phyloP scores from a whole-genome alignment of 2,888 invertebrate genomes.

The Platycheirus albimanus region DNA sequence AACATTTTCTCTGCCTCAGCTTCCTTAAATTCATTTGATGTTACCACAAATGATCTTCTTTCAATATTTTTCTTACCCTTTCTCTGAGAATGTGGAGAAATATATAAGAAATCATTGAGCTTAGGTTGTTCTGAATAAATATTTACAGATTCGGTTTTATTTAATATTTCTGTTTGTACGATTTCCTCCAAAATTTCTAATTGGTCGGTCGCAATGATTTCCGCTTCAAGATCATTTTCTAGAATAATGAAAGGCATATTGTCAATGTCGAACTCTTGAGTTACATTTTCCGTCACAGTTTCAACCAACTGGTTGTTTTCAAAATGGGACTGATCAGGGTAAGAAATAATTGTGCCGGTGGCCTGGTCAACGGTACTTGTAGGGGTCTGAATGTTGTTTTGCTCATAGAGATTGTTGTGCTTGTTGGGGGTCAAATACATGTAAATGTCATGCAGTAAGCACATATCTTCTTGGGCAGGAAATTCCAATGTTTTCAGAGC shows the following conservation, averaged over 20 bases:
- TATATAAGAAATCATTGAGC: too few relatives aligned
- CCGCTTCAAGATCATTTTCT: background rate
- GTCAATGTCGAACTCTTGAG: background rate
- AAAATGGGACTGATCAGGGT: background rate
- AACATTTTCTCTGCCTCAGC: too few relatives aligned
- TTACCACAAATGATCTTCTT: too few relatives aligned
- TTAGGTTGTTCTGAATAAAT: constrained; percentile 8
- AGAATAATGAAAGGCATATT: constrained; percentile 14
- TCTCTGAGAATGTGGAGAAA: too few relatives aligned
- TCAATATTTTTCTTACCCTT: too few relatives aligned
- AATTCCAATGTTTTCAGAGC: background rate
- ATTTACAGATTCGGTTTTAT: background rate
- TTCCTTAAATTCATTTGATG: too few relatives aligned
- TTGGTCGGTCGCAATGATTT: background rate
- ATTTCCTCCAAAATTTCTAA: constrained; percentile 12
- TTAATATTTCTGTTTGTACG: background rate
- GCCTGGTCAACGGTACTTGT: constrained; percentile 13
- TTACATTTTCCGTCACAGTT: background rate
- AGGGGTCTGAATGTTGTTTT: background rate
- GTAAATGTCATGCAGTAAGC: constrained; percentile 14
- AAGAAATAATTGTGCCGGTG: constrained; percentile 16
- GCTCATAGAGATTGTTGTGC: background rate
- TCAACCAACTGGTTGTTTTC: constrained; percentile 10
- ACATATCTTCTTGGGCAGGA: constrained; percentile 9
- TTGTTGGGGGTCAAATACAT: background rate